A percentile compares a stretch with the other conserved stretches of the same genome.
phyloP scores from a whole-genome alignment of 2,888 invertebrate genomes.

The Athalia cordata region DNA sequence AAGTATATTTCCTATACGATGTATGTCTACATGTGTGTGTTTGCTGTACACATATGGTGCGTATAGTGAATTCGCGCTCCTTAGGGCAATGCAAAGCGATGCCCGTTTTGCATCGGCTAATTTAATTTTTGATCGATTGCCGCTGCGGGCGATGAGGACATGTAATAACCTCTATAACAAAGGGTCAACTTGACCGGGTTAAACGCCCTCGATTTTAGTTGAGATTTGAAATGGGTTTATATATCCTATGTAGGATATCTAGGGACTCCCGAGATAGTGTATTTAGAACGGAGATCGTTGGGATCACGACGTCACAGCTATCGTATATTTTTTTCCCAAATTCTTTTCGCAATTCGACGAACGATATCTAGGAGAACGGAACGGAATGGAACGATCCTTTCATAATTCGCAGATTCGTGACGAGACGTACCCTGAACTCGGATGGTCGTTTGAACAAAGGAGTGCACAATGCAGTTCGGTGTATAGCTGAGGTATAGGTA shows the following conservation, averaged over 20 bases:
- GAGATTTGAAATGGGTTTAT: too few relatives aligned
- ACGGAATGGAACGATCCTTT: background rate
- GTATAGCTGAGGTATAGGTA: background rate
- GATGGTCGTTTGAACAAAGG: conserved; percentile 26
- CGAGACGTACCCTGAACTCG: conserved; percentile 6
- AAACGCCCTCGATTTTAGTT: background rate
- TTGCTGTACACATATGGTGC: too few relatives aligned
- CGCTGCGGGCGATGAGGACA: conserved; percentile 26
- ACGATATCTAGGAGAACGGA: background rate
- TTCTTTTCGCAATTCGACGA: too few relatives aligned
- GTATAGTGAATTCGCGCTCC: background rate
- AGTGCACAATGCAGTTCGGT: background rate
- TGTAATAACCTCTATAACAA: conserved; percentile 36
- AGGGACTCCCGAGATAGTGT: too few relatives aligned
- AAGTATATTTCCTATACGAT: too few relatives aligned
- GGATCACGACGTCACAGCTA: too few relatives aligned
- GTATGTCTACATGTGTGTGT: too few relatives aligned
- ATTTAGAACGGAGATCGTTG: too few relatives aligned
- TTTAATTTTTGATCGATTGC: conserved; percentile 31
- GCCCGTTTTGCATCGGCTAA: conserved; percentile 33
- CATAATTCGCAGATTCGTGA: conserved; percentile 36
- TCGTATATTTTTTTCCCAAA: too few relatives aligned
- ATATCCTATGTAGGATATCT: too few relatives aligned
- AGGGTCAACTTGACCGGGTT: conserved; percentile 38
- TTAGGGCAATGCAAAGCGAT: background rate